Evolutionary conservation across 2,797 vertebrate genomes (phyloP), one percentile per base, ranked within the genome.

Genomic region (Vultur gryphus): DNA sequence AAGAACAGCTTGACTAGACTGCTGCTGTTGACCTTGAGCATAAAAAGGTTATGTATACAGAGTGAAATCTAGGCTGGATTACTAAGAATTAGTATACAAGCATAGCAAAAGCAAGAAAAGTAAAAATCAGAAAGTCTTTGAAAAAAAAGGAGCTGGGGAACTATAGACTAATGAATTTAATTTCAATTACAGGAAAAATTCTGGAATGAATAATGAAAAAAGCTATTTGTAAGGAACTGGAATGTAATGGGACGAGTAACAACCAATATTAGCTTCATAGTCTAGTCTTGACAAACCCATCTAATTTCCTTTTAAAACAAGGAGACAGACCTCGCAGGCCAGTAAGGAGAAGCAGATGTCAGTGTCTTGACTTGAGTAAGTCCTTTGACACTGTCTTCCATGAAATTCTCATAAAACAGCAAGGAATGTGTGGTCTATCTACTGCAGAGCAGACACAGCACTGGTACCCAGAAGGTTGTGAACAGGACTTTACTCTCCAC

Each of bases 301-400:
- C 57, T 91, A 52, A 91, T 93, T 95, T 91, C 71, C 81, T 92
- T 92, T 90, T 85, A 67, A 93, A 96, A 94, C 44, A 89, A 89
- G 84, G 67, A 96, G 96, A 87, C 82, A 77, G 84, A 80, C 52
- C 84, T 97, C 2, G 33, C 54, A 91, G 79, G 65, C 87, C 84
- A 89, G 31, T 96, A 89, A 97, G 76, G 93, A 92, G 89, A 94
- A 97, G 96, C 94, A 96, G 91, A 96, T 94, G 95, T 92, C 76
- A 84, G 49, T 87, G 54, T 88, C 92, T 80, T 93, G 65, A 93
- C 84, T 96, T 52, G 5, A 94, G 73, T 84, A 77, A 77, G 54
- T 90, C 84, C 65, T 96, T 89, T 86, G 76, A 96, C 89, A 89
- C 61, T 71, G 72, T 66, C 84, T 91, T 67, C 24, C 87, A 83